Evolutionary conservation across 2,888 invertebrate genomes (phyloP), one percentile per base, ranked within the genome.

Genomic region (Diabrotica balteata): DNA sequence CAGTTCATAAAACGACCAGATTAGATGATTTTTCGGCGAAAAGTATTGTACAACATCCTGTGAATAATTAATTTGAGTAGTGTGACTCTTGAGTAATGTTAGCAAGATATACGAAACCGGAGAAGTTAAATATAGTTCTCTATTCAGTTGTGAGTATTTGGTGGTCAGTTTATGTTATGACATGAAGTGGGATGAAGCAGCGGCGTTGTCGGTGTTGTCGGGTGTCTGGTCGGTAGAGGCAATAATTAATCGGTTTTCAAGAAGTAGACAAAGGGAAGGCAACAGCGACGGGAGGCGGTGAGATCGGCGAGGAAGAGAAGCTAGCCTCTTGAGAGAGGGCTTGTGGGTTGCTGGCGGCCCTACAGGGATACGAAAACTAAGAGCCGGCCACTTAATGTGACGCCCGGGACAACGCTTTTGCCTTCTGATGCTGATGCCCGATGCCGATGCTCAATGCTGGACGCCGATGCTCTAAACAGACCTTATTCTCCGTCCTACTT

Each of bases 321-420:
- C 75, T 80, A 76, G 80, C 82, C 82, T 81, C 82, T 79, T 78
- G 82, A 83, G 82, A 75, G 80, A 78, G 73, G 73, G 75, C 75
- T 79, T 80, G 76, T 79, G 80, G 72, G 73, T 73, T 72, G 61
- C 63, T 66, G 73, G 69, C 65, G 73, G 72, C 80, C 79, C 81
- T 79, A 78, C 79, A 80, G 83, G 81, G 83, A 82, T 76, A 79
- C 77, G 81, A 82, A 83, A 84, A 84, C 83, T 84, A 84, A 84
- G 82, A 83, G 82, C 82, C 80, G 82, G 83, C 84, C 84, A 83
- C 83, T 83, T 84, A 84, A 84, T 84, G 84, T 84, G 84, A 82
- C 84, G 83, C 83, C 78, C 81, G 84, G 84, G 84, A 84, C 81
- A 73, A 72, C 66, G 68, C 66, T 68, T 70, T 67, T 70, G 72